phyloP scores from a whole-genome alignment of 2,113 vertebrate genomes.

The Propithecus coquereli region DNA sequence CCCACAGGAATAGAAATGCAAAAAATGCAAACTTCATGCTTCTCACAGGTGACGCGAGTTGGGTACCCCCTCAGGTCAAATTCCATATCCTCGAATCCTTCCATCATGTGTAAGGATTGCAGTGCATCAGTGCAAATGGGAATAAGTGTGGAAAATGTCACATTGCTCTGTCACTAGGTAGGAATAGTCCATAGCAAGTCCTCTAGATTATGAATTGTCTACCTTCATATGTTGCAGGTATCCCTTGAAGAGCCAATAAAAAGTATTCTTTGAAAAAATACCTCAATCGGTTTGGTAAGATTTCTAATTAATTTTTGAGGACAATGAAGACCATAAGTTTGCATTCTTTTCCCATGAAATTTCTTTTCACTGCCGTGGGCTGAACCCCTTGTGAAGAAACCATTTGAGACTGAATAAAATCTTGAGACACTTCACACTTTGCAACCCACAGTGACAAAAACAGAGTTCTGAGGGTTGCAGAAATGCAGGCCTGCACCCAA shows the following conservation, averaged over 20 bases:
- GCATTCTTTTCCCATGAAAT: not conserved
- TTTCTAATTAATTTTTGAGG: not conserved
- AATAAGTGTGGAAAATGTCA: no score
- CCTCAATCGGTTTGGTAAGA: not conserved
- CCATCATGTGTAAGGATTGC: not conserved
- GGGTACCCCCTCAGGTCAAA: not conserved
- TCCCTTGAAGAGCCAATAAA: not conserved
- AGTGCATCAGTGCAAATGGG: no score
- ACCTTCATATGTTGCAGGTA: not conserved
- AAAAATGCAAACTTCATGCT: not conserved
- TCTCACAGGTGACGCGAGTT: not conserved
- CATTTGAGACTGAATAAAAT: not conserved
- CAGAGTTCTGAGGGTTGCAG: not conserved
- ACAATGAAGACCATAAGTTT: not conserved
- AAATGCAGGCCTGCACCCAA: fast-evolving
- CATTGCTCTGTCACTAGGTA: fast-evolving
- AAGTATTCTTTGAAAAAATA: not conserved
- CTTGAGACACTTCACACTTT: not conserved
- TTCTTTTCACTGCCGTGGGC: not conserved
- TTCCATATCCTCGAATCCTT: not conserved
- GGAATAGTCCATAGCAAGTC: not conserved
- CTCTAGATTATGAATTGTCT: not conserved
- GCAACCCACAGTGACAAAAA: not conserved
- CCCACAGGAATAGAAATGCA: not conserved
- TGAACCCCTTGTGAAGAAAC: not conserved